phyloP scores from a whole-genome alignment of 2,888 invertebrate genomes.

The Drosophila anceps region DNA sequence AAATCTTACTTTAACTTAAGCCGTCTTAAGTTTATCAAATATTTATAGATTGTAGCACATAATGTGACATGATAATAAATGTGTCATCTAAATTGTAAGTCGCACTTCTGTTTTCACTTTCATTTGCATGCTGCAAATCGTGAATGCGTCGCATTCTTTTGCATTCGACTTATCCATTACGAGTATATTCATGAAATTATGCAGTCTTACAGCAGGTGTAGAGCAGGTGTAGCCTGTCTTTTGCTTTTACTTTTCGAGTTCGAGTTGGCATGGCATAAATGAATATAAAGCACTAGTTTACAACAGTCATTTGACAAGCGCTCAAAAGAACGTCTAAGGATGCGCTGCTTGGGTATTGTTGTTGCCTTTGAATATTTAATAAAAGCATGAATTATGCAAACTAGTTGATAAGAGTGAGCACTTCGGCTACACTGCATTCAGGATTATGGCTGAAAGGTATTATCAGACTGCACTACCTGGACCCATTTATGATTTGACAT shows the following conservation, averaged over 20 bases:
- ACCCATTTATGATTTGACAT: background rate
- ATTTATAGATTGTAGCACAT: background rate
- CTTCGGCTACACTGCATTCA: slow-evolving; percentile 21
- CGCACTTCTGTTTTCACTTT: background rate
- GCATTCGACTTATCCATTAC: slow-evolving; percentile 19
- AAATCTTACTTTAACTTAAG: background rate
- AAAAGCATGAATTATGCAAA: slow-evolving; percentile 74
- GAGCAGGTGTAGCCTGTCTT: background rate
- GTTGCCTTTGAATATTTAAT: slow-evolving; percentile 62
- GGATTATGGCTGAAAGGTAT: slow-evolving; percentile 9
- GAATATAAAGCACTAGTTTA: slow-evolving; percentile 71
- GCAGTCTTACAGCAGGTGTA: slow-evolving; percentile 22
- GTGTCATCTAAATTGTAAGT: background rate
- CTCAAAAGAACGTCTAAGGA: slow-evolving; percentile 26
- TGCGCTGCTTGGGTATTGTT: slow-evolving; percentile 33
- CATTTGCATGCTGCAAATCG: too few relatives aligned
- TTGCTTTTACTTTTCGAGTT: slow-evolving; percentile 14
- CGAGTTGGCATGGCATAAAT: slow-evolving; percentile 60
- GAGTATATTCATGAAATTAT: slow-evolving; percentile 24
- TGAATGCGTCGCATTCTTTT: background rate
- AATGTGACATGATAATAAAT: background rate
- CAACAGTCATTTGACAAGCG: slow-evolving; percentile 67
- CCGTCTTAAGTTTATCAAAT: background rate
- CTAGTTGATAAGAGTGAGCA: slow-evolving; percentile 38
- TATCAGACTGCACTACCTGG: slow-evolving; percentile 1